These are phyloP conservation scores for Ctenopoma multispine DNA, from an alignment of 2,797 vertebrate species.

Conservation along the genomic window DNA sequence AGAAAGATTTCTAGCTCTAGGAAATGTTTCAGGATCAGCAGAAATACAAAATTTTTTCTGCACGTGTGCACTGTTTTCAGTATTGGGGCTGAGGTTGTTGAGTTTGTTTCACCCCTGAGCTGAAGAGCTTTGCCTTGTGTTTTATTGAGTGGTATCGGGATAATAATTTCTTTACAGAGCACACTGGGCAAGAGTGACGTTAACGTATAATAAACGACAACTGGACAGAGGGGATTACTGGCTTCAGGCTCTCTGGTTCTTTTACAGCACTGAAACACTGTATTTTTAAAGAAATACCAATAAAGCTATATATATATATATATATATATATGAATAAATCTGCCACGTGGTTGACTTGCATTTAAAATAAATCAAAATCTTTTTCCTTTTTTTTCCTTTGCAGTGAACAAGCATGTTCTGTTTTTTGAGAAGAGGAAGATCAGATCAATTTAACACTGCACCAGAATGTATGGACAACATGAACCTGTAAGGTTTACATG, in stretches of 20 bases:
- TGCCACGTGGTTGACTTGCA: background rate
- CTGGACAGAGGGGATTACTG: background rate
- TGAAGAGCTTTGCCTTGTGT: no score
- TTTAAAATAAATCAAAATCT: no score
- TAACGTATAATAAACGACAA: background rate
- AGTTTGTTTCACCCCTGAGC: no score
- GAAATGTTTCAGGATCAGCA: no score
- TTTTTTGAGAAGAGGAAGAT: slow-evolving; percentile 97
- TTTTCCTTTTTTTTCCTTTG: slow-evolving; percentile 49
- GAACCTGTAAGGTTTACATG: slow-evolving; percentile 30
- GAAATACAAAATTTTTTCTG: no score
- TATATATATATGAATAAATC: background rate
- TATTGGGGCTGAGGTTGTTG: background rate
- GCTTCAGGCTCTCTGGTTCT: background rate
- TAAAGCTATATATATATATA: background rate
- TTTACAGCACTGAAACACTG: background rate
- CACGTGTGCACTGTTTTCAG: no score
- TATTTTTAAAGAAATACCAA: no score
- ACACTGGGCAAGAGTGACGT: no score
- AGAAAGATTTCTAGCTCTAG: background rate
- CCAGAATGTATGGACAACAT: slow-evolving; percentile 26
- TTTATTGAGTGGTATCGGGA: no score
- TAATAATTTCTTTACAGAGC: no score
- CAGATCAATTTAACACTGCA: slow-evolving; percentile 86
- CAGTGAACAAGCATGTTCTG: slow-evolving; percentile 94